phyloP scores from a whole-genome alignment of 2,113 vertebrate species.

The Chitala chitala region DNA sequence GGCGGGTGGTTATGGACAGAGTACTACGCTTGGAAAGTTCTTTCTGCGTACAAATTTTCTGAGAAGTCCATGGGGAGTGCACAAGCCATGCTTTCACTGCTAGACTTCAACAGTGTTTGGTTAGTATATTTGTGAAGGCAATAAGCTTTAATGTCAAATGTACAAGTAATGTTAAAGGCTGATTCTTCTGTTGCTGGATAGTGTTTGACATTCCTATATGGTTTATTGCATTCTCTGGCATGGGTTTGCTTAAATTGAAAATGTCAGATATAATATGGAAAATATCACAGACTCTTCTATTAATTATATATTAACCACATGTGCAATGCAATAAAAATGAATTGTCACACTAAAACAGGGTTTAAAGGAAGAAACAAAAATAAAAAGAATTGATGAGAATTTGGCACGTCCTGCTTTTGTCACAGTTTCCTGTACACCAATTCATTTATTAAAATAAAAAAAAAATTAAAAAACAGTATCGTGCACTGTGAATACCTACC shows the following conservation, averaged over 20 bases:
- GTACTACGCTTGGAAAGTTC: no score
- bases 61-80: no score
- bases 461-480: slow-evolving; percentile 4
- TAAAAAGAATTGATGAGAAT: background rate
- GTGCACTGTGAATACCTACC: background rate
- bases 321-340: slow-evolving; percentile 19
- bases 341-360: background rate
- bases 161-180: no score
- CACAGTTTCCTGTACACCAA: no score
- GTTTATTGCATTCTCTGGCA: background rate
- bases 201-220: background rate
- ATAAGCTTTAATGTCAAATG: no score
- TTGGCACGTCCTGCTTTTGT: background rate
- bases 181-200: no score
- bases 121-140: no score
- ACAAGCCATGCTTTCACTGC: no score
- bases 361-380: background rate
- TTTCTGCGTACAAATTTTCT: no score
- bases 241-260: background rate
- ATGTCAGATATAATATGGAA: slow-evolving; percentile 2
- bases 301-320: slow-evolving; percentile 14
- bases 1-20: background rate
- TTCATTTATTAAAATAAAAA: no score
- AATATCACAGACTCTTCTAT: background rate
- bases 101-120: no score